Percentiles rank a stretch among this genome's conserved stretches.
These are phyloP conservation scores for Lepisosteus osseus DNA, from an alignment of 2,113 vertebrate genomes.

Conservation along the genomic window DNA sequence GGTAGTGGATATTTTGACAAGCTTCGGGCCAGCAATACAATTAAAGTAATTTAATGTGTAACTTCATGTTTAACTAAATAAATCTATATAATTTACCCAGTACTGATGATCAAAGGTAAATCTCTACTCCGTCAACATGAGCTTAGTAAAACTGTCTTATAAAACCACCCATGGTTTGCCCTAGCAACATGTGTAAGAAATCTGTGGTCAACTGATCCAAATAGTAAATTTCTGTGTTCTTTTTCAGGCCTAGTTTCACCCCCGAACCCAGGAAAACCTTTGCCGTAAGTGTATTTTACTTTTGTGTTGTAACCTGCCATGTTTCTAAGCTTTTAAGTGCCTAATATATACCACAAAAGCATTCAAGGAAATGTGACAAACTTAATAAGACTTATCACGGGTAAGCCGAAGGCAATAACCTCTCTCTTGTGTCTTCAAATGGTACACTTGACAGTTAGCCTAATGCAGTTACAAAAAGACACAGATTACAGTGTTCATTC, in stretches of 20 bases:
- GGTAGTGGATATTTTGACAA: slow-evolving; percentile 15
- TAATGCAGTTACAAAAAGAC: background rate
- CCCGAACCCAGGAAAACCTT: slow-evolving; percentile 75
- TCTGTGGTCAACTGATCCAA: slow-evolving; percentile 53
- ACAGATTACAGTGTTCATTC: background rate
- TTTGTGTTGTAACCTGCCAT: slow-evolving; percentile 13
- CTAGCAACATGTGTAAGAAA: slow-evolving; percentile 37
- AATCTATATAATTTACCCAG: slow-evolving; percentile 7
- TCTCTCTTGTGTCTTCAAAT: background rate
- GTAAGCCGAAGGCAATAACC: background rate
- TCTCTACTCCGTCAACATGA: background rate
- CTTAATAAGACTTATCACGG: slow-evolving; percentile 17
- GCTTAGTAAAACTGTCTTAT: slow-evolving; percentile 1
- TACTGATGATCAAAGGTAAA: slow-evolving; percentile 6
- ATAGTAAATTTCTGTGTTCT: slow-evolving; percentile 48
- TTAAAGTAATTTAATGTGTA: slow-evolving; percentile 19
- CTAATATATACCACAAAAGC: slow-evolving; percentile 39
- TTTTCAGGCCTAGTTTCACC: slow-evolving; percentile 89
- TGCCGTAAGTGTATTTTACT: slow-evolving; percentile 80
- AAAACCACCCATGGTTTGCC: background rate
- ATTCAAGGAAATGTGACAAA: slow-evolving; percentile 23
- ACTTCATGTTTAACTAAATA: slow-evolving; percentile 3
- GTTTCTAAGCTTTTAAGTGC: slow-evolving; percentile 27
- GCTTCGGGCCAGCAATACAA: slow-evolving; percentile 7
- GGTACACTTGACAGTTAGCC: background rate